Evolutionary conservation across 2,113 vertebrate genomes (phyloP), one percentile per base, ranked within the genome.

Genomic region (Xiphophorus couchianus): DNA sequence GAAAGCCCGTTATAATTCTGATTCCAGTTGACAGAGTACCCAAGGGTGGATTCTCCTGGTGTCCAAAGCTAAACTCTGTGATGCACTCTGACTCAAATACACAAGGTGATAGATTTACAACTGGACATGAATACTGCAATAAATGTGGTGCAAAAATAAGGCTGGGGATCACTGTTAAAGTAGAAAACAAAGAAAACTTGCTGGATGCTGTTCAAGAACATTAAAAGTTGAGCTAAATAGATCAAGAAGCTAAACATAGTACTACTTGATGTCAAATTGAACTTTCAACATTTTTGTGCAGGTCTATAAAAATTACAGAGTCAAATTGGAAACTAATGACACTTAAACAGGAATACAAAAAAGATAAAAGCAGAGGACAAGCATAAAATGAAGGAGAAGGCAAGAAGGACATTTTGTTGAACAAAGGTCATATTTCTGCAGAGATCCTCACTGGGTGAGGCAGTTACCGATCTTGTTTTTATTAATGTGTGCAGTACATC

Each of bases 21-120:
- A 91, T 89, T 84, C 33, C 71, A 67, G 60, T 77, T 51, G 85
- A 91, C 89, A 84, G 74, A 70, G 84, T 84, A 89, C 86, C 81
- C 33, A 51, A 81, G 79, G 86, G 73, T 44, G 85, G 86, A 87
- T 77, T 84, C 86, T 89, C 87, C 85, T 80, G 76, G 83, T 80
- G 84, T 87, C 79, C 81, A 63, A 78, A 84, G 81, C 80, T 80
- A 78, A 80, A 85, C 78, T 85, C 84, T 88, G 62, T 84, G 87
- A 84, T 11, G 69, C 79, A 81, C 78, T 12, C 3, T 48, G 74
- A 84, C 86, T 89, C 76, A 72, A 61, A 77, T 5, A 29, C 75
- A 61, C 15, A 3, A 42, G 64, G 48, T 65, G 82, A 82, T 35
- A 69, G 58, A 88, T 70, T 65, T 28, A 17, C 73, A 62, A 69